phyloP scores from a whole-genome alignment of 2,888 invertebrate species.

The Apoda limacodes region DNA sequence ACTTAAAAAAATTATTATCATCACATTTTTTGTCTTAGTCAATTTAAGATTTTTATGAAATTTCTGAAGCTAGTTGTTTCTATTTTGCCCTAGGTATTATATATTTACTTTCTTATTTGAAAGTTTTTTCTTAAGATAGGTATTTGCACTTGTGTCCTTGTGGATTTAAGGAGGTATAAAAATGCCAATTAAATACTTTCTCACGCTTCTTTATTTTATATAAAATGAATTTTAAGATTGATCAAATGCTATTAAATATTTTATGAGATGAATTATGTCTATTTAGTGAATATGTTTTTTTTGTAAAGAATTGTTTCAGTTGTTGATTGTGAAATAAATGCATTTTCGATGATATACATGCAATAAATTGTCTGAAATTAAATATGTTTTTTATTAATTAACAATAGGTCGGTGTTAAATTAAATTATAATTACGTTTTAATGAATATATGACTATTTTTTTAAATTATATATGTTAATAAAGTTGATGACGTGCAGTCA shows the following conservation, averaged over 20 bases:
- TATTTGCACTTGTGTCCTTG: slow-evolving; percentile 68
- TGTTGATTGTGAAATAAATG: slow-evolving; percentile 67
- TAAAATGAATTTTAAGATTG: slow-evolving; percentile 41
- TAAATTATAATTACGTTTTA: no score
- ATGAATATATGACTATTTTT: slow-evolving; percentile 21
- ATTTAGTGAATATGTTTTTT: slow-evolving; percentile 45
- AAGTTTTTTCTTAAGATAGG: slow-evolving; percentile 53
- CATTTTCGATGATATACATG: slow-evolving; percentile 61
- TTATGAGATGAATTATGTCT: slow-evolving; percentile 41
- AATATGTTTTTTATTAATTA: slow-evolving; percentile 41
- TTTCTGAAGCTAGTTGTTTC: slow-evolving; percentile 63
- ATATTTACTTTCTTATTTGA: slow-evolving; percentile 62
- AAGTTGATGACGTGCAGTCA: slow-evolving; percentile 67
- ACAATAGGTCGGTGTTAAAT: slow-evolving; percentile 35
- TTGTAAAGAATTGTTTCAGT: slow-evolving; percentile 56
- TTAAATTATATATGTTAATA: slow-evolving; percentile 40
- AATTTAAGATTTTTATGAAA: slow-evolving; percentile 65
- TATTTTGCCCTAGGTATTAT: slow-evolving; percentile 63
- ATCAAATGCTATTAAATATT: slow-evolving; percentile 51
- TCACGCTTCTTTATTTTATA: slow-evolving; percentile 57
- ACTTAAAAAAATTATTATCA: slow-evolving; percentile 27
- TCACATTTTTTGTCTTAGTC: slow-evolving; percentile 41
- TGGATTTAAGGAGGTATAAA: slow-evolving; percentile 54
- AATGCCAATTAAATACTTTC: slow-evolving; percentile 49
- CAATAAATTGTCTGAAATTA: slow-evolving; percentile 67